Base-by-base conservation (phyloP, 2,888 invertebrate species). In the Idaea biselata region DNA sequence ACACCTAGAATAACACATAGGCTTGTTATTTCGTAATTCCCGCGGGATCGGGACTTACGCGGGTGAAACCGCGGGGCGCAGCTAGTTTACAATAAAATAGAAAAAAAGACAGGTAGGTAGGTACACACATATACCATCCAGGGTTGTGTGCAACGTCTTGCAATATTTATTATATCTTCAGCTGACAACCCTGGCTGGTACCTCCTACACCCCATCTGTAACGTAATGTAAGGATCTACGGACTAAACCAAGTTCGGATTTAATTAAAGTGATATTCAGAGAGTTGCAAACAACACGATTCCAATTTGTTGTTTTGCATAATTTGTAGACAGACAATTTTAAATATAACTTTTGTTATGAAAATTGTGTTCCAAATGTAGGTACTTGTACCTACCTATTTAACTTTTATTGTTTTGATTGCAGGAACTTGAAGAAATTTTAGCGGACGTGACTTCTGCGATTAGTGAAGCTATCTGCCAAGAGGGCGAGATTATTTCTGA, bases 391-490 rank as follows among this genome's bases (percentile, higher is more conserved):
- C 68, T 59, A 65, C 63, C 67, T 57, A 54, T 60, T 67, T 57
- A 16, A 44, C 55, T 58, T 11, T 16, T n/a, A 0, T 64, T 60
- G 16, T 62, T 57, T 62, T 60, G 55, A 0, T 66, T 68, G 31
- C 95, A 98, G 96, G 98, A 98, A 92, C 93, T 98, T 80, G 97
- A 98, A 90, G 98, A 98, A 84, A 97, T 98, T 80, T 96, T 98
- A 91, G 95, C 95, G 71, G 98, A 98, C 83, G 95, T 98, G 67
- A 97, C 97, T 86, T 94, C 96, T 76, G 96, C 97, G 66, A 94
- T 98, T 75, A 95, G 97, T 76, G 97, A 98, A 72, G 96, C 98
- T 25, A 95, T 98, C 79, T 94, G 96, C 76, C 97, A 97, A 84
- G 97, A 97, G 74, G 96, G 97, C 64, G 96, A 97, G 90, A 95